Evolutionary conservation across 2,113 vertebrate species (phyloP), one percentile per base, ranked within the genome.

Genomic region (Rhizomys pruinosus): DNA sequence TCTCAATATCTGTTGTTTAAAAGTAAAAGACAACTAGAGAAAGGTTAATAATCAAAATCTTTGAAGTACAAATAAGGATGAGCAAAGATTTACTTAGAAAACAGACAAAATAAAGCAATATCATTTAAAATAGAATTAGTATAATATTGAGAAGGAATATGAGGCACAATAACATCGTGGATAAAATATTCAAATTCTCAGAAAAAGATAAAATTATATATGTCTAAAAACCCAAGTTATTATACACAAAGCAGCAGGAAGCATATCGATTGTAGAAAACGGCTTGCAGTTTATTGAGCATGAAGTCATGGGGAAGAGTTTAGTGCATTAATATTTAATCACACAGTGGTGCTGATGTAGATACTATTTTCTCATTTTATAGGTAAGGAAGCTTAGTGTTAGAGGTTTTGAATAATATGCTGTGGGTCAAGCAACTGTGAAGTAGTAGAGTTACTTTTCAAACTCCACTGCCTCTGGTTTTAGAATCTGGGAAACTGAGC

Each of bases 111-210:
- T 27, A 64, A 93, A 52, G 47, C 47, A 52, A 72, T 20, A 0
- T 81, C 39, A 78, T 68, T 85, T 89, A 76, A 79, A 68, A 90
- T 80, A 84, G 11, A 90, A 84, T 84, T 81, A 44, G 76, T 91
- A 73, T 37, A 52, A 34, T 92, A 78, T 88, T 94, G 81, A 81
- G 47, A 37, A 59, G 92, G 10, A 80, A 29, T 32, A 59, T 52
- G 47, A 52, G 47, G 47, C 11, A 52, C 47, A 76, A 37, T 55
- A 81, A 73, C 39, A 39, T 88, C 69, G 84, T 72, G 11, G 8
- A 9, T 66, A 52, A 4, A 68, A 0, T 52, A 59, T 72, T 88
- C 72, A 66, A 89, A 74, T 55, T 29, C 2, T 66, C 27, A 78
- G 7, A 72, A 77, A 92, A 90, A 84, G 3, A 61, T 80, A 55